A percentile compares a stretch with the other conserved stretches of the same genome.
Conservation (phyloP, 2,888 invertebrate species). For the Drosophila falleni region DNA sequence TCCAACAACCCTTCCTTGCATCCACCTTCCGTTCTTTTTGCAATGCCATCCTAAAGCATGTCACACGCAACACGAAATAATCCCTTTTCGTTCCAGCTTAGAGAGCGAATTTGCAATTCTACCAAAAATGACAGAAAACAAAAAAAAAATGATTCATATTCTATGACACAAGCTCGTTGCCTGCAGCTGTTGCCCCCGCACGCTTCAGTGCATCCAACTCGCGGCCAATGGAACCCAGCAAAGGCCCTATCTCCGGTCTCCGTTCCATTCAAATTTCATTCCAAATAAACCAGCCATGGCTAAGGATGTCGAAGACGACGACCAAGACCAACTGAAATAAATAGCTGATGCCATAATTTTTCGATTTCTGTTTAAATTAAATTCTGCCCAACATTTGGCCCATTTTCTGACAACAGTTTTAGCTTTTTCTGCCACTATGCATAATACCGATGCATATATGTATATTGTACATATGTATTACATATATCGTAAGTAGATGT, state of each 20-base stretch:
- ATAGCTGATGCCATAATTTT: slow-evolving; percentile 41
- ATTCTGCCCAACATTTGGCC: slow-evolving; percentile 40
- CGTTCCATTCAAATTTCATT: slow-evolving; percentile 68
- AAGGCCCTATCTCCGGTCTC: slow-evolving; percentile 8
- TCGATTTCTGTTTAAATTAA: slow-evolving; percentile 50
- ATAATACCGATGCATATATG: slow-evolving; percentile 5
- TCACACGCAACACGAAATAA: slow-evolving; percentile 47
- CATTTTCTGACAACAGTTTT: slow-evolving; percentile 20
- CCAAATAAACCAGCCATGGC: slow-evolving; percentile 48
- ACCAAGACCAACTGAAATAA: slow-evolving; percentile 19
- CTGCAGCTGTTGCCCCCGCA: slow-evolving; percentile 63
- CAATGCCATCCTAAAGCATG: slow-evolving; percentile 16
- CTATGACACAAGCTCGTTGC: slow-evolving; percentile 54
- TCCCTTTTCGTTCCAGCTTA: slow-evolving; percentile 44
- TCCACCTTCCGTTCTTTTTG: slow-evolving; percentile 5
- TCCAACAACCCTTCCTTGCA: slow-evolving; percentile 48
- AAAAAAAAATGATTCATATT: slow-evolving; percentile 36
- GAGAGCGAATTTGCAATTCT: slow-evolving; percentile 48
- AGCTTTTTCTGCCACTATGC: slow-evolving; percentile 15
- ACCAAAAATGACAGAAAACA: slow-evolving; percentile 28
- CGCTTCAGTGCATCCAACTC: slow-evolving; percentile 46
- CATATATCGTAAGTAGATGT: slow-evolving; percentile 8
- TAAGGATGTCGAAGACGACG: slow-evolving; percentile 54
- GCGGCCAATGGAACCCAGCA: slow-evolving; percentile 15
- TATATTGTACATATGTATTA: background rate